A percentile compares a stretch with the other conserved stretches of the same genome.
Conservation (phyloP, 2,888 invertebrate species). For the Phorcus lineatus region DNA sequence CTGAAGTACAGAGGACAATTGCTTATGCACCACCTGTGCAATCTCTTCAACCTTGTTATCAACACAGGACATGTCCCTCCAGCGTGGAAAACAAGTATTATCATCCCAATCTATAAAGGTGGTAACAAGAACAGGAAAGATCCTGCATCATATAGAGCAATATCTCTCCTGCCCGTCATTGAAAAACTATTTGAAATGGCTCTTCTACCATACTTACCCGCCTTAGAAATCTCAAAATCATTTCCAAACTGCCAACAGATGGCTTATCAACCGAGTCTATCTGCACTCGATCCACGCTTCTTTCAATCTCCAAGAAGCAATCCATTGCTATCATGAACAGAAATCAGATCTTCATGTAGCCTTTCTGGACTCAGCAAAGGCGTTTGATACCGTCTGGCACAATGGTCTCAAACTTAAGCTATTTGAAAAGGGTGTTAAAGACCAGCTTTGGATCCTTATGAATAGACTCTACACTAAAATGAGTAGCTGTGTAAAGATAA, state of each 20-base stretch:
- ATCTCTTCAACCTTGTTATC: too few relatives aligned
- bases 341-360: background rate
- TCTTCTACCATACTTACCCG: background rate
- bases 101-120: conserved; percentile 26
- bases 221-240: background rate
- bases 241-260: conserved; percentile 27
- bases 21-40: too few relatives aligned
- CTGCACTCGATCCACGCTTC: conserved; percentile 5
- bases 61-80: background rate
- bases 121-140: conserved; percentile 17
- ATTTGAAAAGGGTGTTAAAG: background rate
- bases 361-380: conserved; percentile 24
- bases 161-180: conserved; percentile 17
- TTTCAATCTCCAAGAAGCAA: conserved; percentile 22
- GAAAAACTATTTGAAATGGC: conserved; percentile 20
- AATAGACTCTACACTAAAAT: background rate
- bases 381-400: conserved; percentile 20
- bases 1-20: too few relatives aligned
- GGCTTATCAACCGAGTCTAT: conserved; percentile 26
- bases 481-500: background rate
- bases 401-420: too few relatives aligned
- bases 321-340: background rate
- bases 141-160: conserved; percentile 7
- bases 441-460: background rate
- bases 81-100: conserved; percentile 12